Evolutionary conservation across 2,797 vertebrate species (phyloP).

Genomic region (Parauchenoglanis ngamensis): DNA sequence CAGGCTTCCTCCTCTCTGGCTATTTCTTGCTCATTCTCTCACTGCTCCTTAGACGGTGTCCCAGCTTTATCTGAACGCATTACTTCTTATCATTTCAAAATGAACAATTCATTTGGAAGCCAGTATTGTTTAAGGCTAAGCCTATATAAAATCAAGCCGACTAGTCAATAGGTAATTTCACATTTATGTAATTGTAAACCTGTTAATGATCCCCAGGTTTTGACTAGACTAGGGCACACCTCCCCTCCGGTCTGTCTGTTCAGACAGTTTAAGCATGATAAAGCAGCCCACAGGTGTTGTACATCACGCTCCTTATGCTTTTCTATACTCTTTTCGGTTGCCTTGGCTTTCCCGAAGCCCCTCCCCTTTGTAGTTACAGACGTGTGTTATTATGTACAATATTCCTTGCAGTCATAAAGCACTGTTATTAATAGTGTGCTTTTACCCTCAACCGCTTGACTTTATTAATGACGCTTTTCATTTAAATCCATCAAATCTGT

Average conservation of each 20-base stretch:
- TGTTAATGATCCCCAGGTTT: not conserved
- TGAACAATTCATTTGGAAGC: not conserved
- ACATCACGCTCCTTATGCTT: constrained; percentile 44
- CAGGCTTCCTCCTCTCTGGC: constrained; percentile 39
- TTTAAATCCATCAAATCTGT: constrained; percentile 63
- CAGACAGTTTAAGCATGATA: constrained; percentile 45
- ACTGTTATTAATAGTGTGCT: constrained; percentile 60
- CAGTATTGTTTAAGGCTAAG: not conserved
- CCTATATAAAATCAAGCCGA: not conserved
- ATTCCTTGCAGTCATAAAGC: constrained; percentile 61
- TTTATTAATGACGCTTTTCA: constrained; percentile 64
- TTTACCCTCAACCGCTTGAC: constrained; percentile 62
- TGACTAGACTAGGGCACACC: not conserved
- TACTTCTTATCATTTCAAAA: not conserved
- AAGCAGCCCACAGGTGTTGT: constrained; percentile 41
- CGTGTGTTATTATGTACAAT: constrained; percentile 58
- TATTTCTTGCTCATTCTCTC: constrained; percentile 45
- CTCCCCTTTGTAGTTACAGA: constrained; percentile 45
- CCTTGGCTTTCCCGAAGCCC: constrained; percentile 44
- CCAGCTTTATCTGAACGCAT: not conserved
- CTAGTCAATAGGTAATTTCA: not conserved
- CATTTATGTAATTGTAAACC: not conserved
- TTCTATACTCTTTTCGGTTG: constrained; percentile 32
- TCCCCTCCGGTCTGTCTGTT: constrained; percentile 8
- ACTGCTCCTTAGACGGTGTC: not conserved